Percentiles rank a stretch among this genome's conserved stretches.
phyloP scores from a whole-genome alignment of 2,797 vertebrate species.

The Cephalopachus bancanus region DNA sequence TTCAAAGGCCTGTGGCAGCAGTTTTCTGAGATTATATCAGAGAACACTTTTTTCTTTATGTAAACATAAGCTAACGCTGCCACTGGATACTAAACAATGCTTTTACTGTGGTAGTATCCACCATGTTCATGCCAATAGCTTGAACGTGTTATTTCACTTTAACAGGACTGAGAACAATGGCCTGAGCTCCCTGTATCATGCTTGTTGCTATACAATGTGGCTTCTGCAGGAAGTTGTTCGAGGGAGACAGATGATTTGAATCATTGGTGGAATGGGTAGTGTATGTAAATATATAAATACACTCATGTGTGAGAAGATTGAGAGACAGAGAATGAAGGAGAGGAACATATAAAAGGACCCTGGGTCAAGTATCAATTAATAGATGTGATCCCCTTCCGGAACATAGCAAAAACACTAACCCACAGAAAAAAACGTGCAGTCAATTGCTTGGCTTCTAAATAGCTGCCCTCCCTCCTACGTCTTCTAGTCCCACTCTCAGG shows the following conservation, averaged over 20 bases:
- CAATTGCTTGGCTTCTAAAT: not conserved
- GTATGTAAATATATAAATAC: not conserved
- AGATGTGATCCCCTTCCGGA: not conserved
- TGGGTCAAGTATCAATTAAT: not conserved
- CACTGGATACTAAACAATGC: conserved; percentile 60
- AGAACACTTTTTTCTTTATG: conserved; percentile 63
- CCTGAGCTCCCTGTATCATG: not conserved
- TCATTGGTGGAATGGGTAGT: not conserved
- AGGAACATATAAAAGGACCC: not conserved
- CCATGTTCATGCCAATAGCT: not conserved
- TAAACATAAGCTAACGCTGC: conserved; percentile 67
- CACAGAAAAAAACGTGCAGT: not conserved
- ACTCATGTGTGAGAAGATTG: not conserved
- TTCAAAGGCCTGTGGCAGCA: conserved; percentile 81
- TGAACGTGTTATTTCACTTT: not conserved
- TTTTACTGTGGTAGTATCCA: not conserved
- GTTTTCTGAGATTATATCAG: conserved; percentile 80
- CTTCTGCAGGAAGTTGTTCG: not conserved
- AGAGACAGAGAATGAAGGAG: not conserved
- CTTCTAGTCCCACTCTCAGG: not conserved
- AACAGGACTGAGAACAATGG: not conserved
- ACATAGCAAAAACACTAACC: not conserved
- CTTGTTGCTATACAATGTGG: not conserved
- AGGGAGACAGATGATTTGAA: not conserved
- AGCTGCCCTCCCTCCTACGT: not conserved